These are phyloP conservation scores for Poeciliopsis paucimaculata DNA, from an alignment of 2,797 vertebrate species.

Conservation along the genomic window DNA sequence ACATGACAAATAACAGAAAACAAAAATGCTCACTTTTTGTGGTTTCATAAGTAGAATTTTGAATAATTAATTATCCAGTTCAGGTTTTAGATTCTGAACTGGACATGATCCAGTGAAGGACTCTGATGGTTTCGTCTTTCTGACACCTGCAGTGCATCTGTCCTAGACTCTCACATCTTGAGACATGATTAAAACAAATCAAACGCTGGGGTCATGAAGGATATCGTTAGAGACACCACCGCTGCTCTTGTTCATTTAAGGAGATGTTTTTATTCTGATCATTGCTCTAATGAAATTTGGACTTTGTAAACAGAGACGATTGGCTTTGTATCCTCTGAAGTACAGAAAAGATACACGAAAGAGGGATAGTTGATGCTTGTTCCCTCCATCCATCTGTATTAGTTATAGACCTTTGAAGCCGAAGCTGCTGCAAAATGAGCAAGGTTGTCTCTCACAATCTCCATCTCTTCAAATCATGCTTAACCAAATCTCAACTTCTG, in stretches of 20 bases:
- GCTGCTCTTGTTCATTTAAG: background rate
- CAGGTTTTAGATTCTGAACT: background rate
- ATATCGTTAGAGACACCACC: background rate
- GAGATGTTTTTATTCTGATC: background rate
- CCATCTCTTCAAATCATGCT: background rate
- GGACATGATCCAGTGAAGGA: background rate
- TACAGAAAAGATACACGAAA: slow-evolving; percentile 28
- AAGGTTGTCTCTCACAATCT: background rate
- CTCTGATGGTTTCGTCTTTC: background rate
- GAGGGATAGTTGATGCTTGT: slow-evolving; percentile 34
- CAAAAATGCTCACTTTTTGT: background rate
- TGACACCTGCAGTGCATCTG: background rate
- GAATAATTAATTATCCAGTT: background rate
- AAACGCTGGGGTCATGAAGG: background rate
- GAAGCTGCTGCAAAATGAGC: background rate
- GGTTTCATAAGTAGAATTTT: background rate
- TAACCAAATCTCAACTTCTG: background rate
- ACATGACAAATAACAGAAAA: background rate
- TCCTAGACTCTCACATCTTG: background rate
- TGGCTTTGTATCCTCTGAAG: background rate
- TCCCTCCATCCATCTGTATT: slow-evolving; percentile 54
- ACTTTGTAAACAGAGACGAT: background rate
- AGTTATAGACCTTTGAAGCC: slow-evolving; percentile 40
- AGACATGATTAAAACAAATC: background rate
- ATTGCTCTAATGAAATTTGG: background rate